These are phyloP conservation scores for Platysternon megacephalum DNA, from an alignment of 2,113 vertebrate genomes.

Conservation along the genomic window DNA sequence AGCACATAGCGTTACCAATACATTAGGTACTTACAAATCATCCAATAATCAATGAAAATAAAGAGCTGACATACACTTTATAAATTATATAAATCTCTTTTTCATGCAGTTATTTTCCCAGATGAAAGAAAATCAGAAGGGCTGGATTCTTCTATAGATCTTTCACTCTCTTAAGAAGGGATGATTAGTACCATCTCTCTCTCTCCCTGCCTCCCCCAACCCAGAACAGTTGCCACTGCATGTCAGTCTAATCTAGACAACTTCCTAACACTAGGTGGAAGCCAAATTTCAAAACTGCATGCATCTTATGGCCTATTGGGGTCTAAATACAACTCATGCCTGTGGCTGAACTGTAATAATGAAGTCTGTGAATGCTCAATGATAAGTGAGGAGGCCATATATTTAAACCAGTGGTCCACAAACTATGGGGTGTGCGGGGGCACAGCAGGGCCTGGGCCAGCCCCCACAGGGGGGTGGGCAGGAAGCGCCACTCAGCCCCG, in stretches of 20 bases:
- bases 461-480: too few species aligned
- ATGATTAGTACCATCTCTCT: not conserved
- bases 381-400: slow-evolving; percentile 34
- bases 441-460: too few species aligned
- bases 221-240: slow-evolving; percentile 17
- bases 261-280: slow-evolving; percentile 24
- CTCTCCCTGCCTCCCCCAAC: not conserved
- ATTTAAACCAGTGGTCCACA: not conserved
- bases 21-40: not conserved
- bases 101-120: not conserved
- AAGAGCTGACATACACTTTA: slow-evolving; percentile 3
- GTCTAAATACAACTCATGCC: slow-evolving; percentile 65
- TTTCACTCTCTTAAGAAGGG: not conserved
- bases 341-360: slow-evolving; percentile 66
- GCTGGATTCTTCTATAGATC: slow-evolving; percentile 20
- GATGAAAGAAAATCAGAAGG: slow-evolving; percentile 39
- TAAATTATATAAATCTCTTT: slow-evolving; percentile 43
- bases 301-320: slow-evolving; percentile 31
- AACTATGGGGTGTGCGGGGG: too few species aligned
- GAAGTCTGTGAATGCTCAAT: slow-evolving; percentile 51
- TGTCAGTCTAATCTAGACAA: slow-evolving; percentile 28
- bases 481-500: too few species aligned
- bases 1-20: not conserved
- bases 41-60: slow-evolving; percentile 32
- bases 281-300: slow-evolving; percentile 30